Conservation (phyloP, 2,797 vertebrate genomes). For the Xiphophorus birchmanni region DNA sequence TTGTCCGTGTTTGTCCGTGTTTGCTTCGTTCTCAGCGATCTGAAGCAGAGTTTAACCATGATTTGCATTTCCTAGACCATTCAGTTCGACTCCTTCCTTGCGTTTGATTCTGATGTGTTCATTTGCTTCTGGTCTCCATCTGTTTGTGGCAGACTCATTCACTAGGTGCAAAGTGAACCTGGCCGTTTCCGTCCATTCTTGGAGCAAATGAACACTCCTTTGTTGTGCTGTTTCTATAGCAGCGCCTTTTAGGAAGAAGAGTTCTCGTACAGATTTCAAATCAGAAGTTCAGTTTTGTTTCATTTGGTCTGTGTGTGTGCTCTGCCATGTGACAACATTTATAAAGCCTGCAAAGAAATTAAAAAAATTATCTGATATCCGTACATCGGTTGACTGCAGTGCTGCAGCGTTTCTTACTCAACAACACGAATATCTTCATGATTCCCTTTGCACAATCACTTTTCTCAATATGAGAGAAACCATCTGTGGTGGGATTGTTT, state of each 20-base stretch:
- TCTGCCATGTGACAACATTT: conserved; percentile 8
- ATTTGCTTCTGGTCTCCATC: conserved; percentile 39
- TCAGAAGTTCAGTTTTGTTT: conserved; percentile 14
- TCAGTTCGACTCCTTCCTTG: conserved; percentile 24
- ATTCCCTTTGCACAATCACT: not conserved
- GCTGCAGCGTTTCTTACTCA: not conserved
- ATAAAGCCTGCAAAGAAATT: not conserved
- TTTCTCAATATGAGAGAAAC: not conserved
- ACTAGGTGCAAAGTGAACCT: conserved; percentile 46
- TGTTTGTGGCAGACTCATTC: conserved; percentile 34
- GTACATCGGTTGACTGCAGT: not conserved
- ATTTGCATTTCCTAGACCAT: conserved; percentile 8
- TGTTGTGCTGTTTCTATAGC: conserved; percentile 57
- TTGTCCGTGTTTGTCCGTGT: not conserved
- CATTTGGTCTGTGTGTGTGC: not conserved
- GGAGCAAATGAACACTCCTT: not conserved
- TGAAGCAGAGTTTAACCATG: conserved; percentile 10
- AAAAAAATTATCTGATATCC: not conserved
- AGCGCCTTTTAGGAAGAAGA: conserved; percentile 43
- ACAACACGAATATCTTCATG: not conserved
- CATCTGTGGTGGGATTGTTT: not conserved
- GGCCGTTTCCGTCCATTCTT: conserved; percentile 7
- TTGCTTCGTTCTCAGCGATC: not conserved
- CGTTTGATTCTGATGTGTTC: conserved; percentile 32
- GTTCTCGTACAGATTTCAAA: conserved; percentile 33